These are phyloP conservation scores for Schizopygopsis pylzovi DNA, from an alignment of 2,797 vertebrate species.

Conservation along the genomic window DNA sequence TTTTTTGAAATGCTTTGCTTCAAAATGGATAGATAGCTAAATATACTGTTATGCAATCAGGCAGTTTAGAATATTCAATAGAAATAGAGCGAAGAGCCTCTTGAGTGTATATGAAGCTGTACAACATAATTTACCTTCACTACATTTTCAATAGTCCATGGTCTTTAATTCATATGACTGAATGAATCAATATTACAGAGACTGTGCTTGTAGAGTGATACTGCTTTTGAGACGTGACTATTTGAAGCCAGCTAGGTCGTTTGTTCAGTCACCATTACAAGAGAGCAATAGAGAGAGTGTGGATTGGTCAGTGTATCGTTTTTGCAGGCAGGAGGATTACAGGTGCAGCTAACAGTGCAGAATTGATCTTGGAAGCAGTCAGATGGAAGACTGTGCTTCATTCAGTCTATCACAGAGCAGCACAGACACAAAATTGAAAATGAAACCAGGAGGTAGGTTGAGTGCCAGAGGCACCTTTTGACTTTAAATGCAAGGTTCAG, in stretches of 20 bases:
- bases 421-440: not conserved
- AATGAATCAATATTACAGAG: not conserved
- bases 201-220: not conserved
- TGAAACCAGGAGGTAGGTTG: no score
- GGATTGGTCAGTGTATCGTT: constrained; percentile 40
- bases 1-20: not conserved
- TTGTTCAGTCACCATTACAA: not conserved
- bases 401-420: constrained; percentile 29
- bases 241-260: constrained; percentile 9
- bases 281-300: not conserved
- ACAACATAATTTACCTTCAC: not conserved
- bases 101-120: not conserved
- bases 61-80: not conserved
- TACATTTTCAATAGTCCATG: not conserved
- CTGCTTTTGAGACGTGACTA: not conserved
- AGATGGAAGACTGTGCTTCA: constrained; percentile 52
- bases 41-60: not conserved
- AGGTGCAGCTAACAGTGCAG: constrained; percentile 29
- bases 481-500: not conserved
- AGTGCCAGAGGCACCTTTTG: no score
- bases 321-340: constrained; percentile 33
- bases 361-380: constrained; percentile 46
- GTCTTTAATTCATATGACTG: not conserved
- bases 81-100: no score
- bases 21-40: not conserved